Conservation (phyloP, 2,113 vertebrate genomes). For the Peromyscus californicus region DNA sequence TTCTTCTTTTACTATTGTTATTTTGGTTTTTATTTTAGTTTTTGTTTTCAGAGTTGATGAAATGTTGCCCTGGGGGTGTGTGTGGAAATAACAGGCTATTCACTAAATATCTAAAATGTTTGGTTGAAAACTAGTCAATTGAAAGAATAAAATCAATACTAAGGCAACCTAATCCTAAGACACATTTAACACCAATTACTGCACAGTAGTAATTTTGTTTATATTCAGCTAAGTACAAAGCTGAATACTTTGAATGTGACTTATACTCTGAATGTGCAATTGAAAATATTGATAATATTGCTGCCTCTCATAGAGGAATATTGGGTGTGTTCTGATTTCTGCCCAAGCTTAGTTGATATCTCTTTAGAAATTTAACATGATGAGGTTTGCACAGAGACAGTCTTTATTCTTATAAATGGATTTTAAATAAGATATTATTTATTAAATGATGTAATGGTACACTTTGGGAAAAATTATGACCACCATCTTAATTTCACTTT, state of each 20-base stretch:
- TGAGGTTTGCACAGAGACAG: background rate
- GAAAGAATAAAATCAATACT: conserved; percentile 49
- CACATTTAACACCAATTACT: conserved; percentile 40
- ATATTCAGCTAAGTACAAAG: background rate
- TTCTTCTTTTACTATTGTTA: conserved; percentile 25
- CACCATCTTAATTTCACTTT: background rate
- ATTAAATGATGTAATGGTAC: background rate
- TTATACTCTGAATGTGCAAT: background rate
- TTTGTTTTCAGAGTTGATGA: conserved; percentile 52
- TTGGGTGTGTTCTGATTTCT: background rate
- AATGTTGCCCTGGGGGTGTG: background rate
- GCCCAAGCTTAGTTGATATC: background rate
- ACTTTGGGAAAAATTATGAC: background rate
- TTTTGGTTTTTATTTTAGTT: conserved; percentile 46
- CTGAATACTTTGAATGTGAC: background rate
- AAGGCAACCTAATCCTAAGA: background rate
- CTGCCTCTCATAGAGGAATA: background rate
- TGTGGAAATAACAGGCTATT: background rate
- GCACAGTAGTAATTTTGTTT: background rate
- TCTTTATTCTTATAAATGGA: background rate
- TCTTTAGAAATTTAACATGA: background rate
- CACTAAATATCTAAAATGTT: background rate
- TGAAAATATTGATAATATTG: background rate
- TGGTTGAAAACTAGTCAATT: conserved; percentile 49
- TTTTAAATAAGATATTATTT: conserved; percentile 31